Evolutionary conservation across 2,797 vertebrate genomes (phyloP), one percentile per base, ranked within the genome.

Genomic region (Silurus lanzhouensis): DNA sequence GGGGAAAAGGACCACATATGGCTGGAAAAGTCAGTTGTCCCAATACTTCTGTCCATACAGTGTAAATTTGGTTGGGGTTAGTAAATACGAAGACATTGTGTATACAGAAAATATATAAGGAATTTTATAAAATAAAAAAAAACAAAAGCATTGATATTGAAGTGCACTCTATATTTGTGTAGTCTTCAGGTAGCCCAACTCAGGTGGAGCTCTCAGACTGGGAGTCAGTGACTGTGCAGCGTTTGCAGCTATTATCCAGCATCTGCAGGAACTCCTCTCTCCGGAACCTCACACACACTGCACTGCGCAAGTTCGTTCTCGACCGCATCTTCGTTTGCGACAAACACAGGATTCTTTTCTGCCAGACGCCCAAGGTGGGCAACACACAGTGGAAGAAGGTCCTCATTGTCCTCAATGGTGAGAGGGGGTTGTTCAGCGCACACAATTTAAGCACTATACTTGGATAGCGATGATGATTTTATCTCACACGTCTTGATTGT

Each of bases 341-440:
- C 95, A 98, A 98, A 89, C 96, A 98, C 94, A 97, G 96, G 93
- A 98, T 99, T 90, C 93, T 99, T 74, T 99, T 99, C 93, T 99
- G 98, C 93, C 98, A 99, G 94, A 99, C 98, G 0, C 98, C 98
- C 14, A 99, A 99, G 95, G 98, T 99, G 91, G 98, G 98, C 85
- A 99, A 99, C 94, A 99, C 98, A 0, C 98, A 99, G 78, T 99
- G 98, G 98, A 99, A 99, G 94, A 99, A 99, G 94, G 98, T 99
- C 91, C 96, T 99, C 71, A 99, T 99, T 6, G 98, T 98, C 89
- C 95, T 99, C 86, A 99, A 99, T 7, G 98, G 98, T 99, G 92
- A 88, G 93, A 91, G 93, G 90, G 48, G 6, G 22, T 27, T 46
- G 55, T 67, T 66, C 48, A 27, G 38, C 52, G 14, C 60, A 75